Conservation (phyloP, 2,888 invertebrate species). For the Iphiclides podalirius region DNA sequence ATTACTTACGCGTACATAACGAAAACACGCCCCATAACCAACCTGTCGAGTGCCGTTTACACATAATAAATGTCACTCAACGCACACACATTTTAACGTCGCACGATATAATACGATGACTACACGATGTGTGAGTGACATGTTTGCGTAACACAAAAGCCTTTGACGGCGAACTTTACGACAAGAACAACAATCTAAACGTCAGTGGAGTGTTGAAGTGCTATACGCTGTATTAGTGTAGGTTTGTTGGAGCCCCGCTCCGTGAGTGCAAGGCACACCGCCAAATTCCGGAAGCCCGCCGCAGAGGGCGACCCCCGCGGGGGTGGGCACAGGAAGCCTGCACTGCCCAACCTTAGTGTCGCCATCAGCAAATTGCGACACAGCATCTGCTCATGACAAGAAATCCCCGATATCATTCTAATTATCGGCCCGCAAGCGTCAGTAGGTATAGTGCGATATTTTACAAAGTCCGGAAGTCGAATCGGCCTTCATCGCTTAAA, state of each 20-base stretch:
- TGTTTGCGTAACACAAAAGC: slow-evolving; percentile 23
- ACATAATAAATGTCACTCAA: slow-evolving; percentile 21
- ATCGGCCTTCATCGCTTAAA: too few species aligned
- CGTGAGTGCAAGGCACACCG: slow-evolving; percentile 64
- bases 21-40: slow-evolving; percentile 11
- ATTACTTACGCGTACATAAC: not conserved
- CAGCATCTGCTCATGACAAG: slow-evolving; percentile 40
- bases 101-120: slow-evolving; percentile 22
- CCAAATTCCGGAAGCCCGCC: slow-evolving; percentile 70
- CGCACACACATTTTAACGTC: slow-evolving; percentile 12
- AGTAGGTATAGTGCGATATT: not conserved
- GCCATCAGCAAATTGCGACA: slow-evolving; percentile 78
- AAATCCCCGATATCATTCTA: not conserved
- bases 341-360: slow-evolving; percentile 69
- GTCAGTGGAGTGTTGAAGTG: slow-evolving; percentile 28
- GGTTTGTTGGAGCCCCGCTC: slow-evolving; percentile 12
- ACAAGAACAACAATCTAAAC: slow-evolving; percentile 30
- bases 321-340: slow-evolving; percentile 51
- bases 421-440: not conserved
- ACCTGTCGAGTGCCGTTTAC: slow-evolving; percentile 17
- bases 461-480: not conserved
- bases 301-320: slow-evolving; percentile 47
- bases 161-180: slow-evolving; percentile 26
- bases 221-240: slow-evolving; percentile 10
- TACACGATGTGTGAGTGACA: slow-evolving; percentile 22